A percentile compares a stretch with the other conserved stretches of the same genome.
phyloP scores from a whole-genome alignment of 2,113 vertebrate species.

The Beaufortia kweichowensis region DNA sequence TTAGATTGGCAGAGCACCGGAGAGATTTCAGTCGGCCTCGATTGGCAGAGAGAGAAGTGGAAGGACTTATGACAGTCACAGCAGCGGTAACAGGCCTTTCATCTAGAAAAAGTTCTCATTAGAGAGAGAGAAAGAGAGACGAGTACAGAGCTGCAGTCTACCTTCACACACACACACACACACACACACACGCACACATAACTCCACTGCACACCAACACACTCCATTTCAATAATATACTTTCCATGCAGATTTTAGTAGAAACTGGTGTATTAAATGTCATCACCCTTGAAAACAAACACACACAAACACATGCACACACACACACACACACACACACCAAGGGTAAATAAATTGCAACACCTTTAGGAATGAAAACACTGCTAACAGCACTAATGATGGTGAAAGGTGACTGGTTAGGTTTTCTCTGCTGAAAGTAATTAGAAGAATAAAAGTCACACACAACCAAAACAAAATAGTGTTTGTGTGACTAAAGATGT shows the following conservation, averaged over 20 bases:
- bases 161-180: slow-evolving; percentile 38
- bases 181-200: slow-evolving; percentile 17
- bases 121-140: slow-evolving; percentile 46
- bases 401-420: slow-evolving; percentile 25
- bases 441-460: slow-evolving; percentile 42
- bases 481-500: not conserved
- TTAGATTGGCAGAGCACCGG: slow-evolving; percentile 37
- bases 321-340: slow-evolving; percentile 16
- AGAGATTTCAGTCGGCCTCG: slow-evolving; percentile 43
- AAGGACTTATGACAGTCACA: slow-evolving; percentile 51
- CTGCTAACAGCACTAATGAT: slow-evolving; percentile 45
- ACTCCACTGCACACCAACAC: slow-evolving; percentile 30
- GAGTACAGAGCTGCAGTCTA: slow-evolving; percentile 38
- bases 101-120: slow-evolving; percentile 54
- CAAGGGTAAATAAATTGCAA: slow-evolving; percentile 35
- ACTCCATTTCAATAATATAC: slow-evolving; percentile 31
- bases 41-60: slow-evolving; percentile 31
- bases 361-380: not conserved
- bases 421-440: slow-evolving; percentile 38
- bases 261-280: not conserved
- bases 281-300: not conserved
- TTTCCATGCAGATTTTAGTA: slow-evolving; percentile 14
- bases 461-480: slow-evolving; percentile 26
- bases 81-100: slow-evolving; percentile 52
- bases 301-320: slow-evolving; percentile 6